Conservation (phyloP, 2,888 invertebrate genomes). For the Lapara coniferarum region DNA sequence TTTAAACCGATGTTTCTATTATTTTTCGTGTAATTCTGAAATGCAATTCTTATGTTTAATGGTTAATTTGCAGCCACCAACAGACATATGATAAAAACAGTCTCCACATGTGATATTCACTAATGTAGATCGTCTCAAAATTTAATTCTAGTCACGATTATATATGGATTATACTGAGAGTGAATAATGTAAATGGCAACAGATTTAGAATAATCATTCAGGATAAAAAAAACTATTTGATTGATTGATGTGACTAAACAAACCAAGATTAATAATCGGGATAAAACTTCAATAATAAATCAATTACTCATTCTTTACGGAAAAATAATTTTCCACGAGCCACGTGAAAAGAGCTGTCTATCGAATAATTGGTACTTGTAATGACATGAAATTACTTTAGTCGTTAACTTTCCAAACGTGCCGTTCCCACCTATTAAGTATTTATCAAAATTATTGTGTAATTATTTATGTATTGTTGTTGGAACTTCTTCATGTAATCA, state of each 20-base stretch:
- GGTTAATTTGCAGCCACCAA: too few relatives aligned
- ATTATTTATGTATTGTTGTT: not conserved
- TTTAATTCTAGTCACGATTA: too few relatives aligned
- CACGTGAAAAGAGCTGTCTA: not conserved
- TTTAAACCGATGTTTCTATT: too few relatives aligned
- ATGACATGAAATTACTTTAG: constrained; percentile 5
- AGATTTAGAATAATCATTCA: not conserved
- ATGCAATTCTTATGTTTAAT: too few relatives aligned
- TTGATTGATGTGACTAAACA: not conserved
- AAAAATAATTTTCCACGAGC: not conserved
- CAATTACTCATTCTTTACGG: not conserved
- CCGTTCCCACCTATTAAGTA: constrained; percentile 11
- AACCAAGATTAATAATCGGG: not conserved
- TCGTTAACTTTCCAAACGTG: not conserved
- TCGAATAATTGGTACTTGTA: not conserved
- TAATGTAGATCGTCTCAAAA: too few relatives aligned
- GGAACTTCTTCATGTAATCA: not conserved
- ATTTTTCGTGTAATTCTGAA: too few relatives aligned
- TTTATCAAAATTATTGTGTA: constrained; percentile 3
- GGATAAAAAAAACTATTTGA: not conserved
- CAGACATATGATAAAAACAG: too few relatives aligned
- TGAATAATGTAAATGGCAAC: not conserved
- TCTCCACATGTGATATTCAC: too few relatives aligned
- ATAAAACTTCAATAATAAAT: not conserved
- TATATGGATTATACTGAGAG: not conserved